Percentiles rank a stretch among this genome's conserved stretches.
These are phyloP conservation scores for Eupristina koningsbergeri DNA, from an alignment of 1,140 invertebrate genomes.

Conservation along the genomic window DNA sequence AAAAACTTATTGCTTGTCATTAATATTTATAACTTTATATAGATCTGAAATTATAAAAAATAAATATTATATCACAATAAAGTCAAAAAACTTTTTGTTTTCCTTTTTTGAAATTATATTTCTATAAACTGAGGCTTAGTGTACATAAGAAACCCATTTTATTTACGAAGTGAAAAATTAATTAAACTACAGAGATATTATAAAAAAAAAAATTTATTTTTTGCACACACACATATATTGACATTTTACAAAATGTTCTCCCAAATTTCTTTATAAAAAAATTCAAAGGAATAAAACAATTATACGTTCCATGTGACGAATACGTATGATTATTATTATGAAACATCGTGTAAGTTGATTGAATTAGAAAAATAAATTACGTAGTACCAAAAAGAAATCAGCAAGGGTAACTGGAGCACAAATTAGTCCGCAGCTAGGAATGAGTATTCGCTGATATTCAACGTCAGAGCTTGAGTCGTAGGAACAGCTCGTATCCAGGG, in stretches of 20 bases:
- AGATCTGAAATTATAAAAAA: no score
- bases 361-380: neutral
- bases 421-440: neutral
- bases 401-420: neutral
- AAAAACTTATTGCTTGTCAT: no score
- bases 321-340: neutral
- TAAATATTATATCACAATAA: no score
- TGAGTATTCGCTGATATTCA: neutral
- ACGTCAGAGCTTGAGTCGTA: slow-evolving; percentile 5
- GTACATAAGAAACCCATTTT: neutral
- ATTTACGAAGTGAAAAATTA: neutral
- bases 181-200: no score
- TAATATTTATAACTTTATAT: no score
- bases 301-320: neutral
- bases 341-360: no score
- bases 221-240: neutral
- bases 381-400: neutral
- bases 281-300: neutral
- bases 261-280: neutral
- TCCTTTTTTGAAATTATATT: no score
- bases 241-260: no score
- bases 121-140: no score
- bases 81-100: no score
- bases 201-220: neutral
- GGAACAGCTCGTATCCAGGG: slow-evolving; percentile 1